Evolutionary conservation across 1,140 invertebrate genomes (phyloP), one percentile per base, ranked within the genome.

Genomic region (Laupala kohalensis): DNA sequence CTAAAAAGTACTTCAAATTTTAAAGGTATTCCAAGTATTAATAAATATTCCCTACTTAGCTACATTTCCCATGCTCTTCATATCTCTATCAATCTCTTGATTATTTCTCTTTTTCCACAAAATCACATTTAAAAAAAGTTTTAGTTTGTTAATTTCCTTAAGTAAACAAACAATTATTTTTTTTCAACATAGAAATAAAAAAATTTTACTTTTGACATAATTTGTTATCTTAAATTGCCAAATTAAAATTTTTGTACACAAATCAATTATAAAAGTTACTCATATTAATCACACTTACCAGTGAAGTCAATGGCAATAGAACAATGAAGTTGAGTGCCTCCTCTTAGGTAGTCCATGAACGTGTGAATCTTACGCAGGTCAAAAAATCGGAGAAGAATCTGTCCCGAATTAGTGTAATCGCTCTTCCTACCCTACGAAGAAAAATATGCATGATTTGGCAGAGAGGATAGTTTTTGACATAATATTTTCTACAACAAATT

Each of bases 301-400:
- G 78, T 79, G 64, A 90, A 90, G 78, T 90, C 89, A 71, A 90
- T 84, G 28, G 86, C 86, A 74, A 84, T 78, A 24, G 81, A 80
- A 73, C 81, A 84, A 76, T 82, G 81, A 25, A 84, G 77, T 70
- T 83, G 79, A 69, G 80, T 84, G 53, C 86, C 86, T 75, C 84
- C 84, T 78, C 82, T 82, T 62, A 88, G 80, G 78, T 86, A 88
- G 76, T 88, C 86, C 72, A 87, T 75, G 75, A 88, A 88, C 30
- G 85, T 82, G 73, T 80, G 81, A 26, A 81, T 76, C 69, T 78
- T 75, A 66, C 77, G 77, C 12, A 82, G 70, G 72, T 80, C 76
- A 71, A 76, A 80, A 9, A 74, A 73, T 19, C 77, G 76, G 12
- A 82, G 69, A 12, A 67, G 19, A 29, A 83, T 75, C 68, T 77